Evolutionary conservation across 2,113 vertebrate species (phyloP).

Genomic region (Pithys albifrons): DNA sequence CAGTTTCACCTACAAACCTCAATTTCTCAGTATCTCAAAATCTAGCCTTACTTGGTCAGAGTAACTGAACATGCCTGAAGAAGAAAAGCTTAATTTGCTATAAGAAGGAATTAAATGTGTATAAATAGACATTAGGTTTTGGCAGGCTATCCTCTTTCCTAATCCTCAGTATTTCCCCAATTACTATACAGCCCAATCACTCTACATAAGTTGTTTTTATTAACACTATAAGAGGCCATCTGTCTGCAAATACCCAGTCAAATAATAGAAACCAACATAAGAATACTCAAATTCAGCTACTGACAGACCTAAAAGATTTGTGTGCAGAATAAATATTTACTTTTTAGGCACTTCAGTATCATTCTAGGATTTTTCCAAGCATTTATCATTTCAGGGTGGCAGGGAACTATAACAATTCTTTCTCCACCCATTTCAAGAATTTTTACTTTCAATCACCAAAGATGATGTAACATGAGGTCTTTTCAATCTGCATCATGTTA

Average conservation of each 20-base stretch:
- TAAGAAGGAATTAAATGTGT: conserved; percentile 42
- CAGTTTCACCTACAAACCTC: neutral
- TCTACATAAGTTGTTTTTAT: conserved; percentile 57
- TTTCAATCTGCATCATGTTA: conserved; percentile 12
- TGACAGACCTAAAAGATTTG: conserved; percentile 22
- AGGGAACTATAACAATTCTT: neutral
- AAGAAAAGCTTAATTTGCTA: conserved; percentile 31
- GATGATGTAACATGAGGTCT: conserved; percentile 11
- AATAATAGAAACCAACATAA: conserved; percentile 41
- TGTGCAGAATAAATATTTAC: conserved; percentile 40
- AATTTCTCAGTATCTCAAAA: neutral
- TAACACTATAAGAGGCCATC: conserved; percentile 52
- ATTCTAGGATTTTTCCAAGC: neutral
- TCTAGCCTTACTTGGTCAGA: neutral
- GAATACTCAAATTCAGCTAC: conserved; percentile 32
- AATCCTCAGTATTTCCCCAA: conserved; percentile 42
- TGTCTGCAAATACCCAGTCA: conserved; percentile 45
- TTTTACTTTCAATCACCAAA: conserved; percentile 30
- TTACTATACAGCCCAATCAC: conserved; percentile 22
- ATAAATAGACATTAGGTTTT: conserved; percentile 58
- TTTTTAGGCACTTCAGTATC: neutral
- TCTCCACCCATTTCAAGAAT: conserved; percentile 47
- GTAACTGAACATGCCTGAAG: neutral
- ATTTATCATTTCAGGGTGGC: conserved; percentile 27
- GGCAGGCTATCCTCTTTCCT: conserved; percentile 30